Base-by-base conservation (phyloP, 2,113 vertebrate genomes). In the Psammodynastes pulverulentus region DNA sequence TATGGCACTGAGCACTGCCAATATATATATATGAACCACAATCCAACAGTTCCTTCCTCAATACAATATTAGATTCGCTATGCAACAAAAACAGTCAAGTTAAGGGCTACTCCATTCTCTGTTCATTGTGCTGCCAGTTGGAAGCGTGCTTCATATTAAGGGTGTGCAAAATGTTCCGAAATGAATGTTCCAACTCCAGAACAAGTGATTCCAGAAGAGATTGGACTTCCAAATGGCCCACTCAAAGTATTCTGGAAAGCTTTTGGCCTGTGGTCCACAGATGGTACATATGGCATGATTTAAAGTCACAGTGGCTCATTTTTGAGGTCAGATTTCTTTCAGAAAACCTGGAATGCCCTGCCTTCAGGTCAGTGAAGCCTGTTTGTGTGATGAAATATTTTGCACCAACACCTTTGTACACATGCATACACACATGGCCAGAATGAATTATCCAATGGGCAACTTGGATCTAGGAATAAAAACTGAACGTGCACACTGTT, bases 1-100 rank as follows among this genome's bases (percentile, higher is more conserved):
- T 72, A 0, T 0, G 3, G 0, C 92, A 87, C n/a, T 79, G 52
- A 34, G 24, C 0, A 7, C 86, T 87, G 23, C 72, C 9, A 62
- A 49, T 51, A 45, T 52, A 49, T 51, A 45, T 52, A 43, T 85
- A n/a, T 48, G n/a, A 29, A 86, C 45, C 45, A n/a, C 13, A 79
- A 21, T 17, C 9, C 51, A 39, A 49, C 49, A 23, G 7, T 0
- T 1, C 0, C 12, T 34, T 4, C 0, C 0, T 15, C 10, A 88
- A 46, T 9, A 43, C 54, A 17, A 29, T 67, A 34, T 67, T 39
- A 1, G 0, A 1, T 1, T 87, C 0, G 3, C 45, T 53, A 12
- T 23, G 53, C 39, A 21, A 39, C 29, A 67, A 1, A 15, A 29
- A 1, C 26, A 43, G 5, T 6, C 49, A 84, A 19, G 1, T 53